A percentile compares a stretch with the other conserved stretches of the same genome.
These are phyloP conservation scores for Lethrus apterus DNA, from an alignment of 1,140 invertebrate species.

Conservation along the genomic window DNA sequence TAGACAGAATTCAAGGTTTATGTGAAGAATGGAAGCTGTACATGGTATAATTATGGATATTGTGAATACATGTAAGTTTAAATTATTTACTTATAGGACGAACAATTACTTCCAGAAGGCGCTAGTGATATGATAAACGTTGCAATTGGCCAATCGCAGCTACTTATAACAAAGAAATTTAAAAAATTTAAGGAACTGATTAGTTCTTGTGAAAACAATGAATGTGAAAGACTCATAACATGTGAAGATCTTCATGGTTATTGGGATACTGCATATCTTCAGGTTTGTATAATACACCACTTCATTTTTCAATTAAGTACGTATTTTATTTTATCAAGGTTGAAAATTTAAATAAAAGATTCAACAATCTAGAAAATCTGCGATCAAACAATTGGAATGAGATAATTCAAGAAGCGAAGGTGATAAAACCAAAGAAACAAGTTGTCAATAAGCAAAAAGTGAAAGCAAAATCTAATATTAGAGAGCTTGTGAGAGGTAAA, in stretches of 20 bases:
- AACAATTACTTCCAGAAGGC: constrained; percentile 39
- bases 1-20: constrained; percentile 39
- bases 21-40: constrained; percentile 45
- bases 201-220: constrained; percentile 51
- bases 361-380: constrained; percentile 44
- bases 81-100: constrained; percentile 22
- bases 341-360: constrained; percentile 48
- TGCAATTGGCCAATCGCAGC: constrained; percentile 58
- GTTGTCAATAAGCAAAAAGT: background rate
- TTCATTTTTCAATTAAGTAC: background rate
- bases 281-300: constrained; percentile 39
- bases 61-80: too few relatives aligned
- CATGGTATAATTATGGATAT: too few relatives aligned
- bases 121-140: constrained; percentile 54
- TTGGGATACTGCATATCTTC: constrained; percentile 67
- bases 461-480: background rate
- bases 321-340: constrained; percentile 19
- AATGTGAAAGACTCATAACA: constrained; percentile 48
- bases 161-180: constrained; percentile 61
- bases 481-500: constrained; percentile 5
- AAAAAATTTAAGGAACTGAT: constrained; percentile 58
- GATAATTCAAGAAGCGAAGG: constrained; percentile 28
- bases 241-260: constrained; percentile 65
- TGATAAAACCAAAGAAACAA: background rate
- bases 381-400: constrained; percentile 49